Base-by-base conservation (phyloP, 2,888 invertebrate species). In the Phortica magna region DNA sequence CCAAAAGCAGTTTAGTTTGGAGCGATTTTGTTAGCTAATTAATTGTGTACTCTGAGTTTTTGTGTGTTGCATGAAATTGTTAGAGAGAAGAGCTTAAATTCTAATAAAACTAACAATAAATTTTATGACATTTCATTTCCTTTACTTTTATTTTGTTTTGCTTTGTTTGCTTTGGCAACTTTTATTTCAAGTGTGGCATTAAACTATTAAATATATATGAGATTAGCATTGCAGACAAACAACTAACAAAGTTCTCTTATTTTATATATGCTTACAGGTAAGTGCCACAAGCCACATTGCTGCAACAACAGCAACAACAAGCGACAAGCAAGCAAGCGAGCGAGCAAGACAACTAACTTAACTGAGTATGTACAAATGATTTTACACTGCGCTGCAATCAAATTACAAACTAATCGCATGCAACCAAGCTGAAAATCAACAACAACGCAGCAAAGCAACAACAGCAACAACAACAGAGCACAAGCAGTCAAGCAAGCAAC, bases 321-420 rank as follows among this genome's bases (percentile, higher is more conserved):
- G 14, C 67, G 14, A 53, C 74, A 53, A 17, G 76, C 74, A 55
- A 64, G 53, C 53, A 53, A n/a, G 53, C 53, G 41, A n/a, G 4
- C 10, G 41, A n/a, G 4, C 10, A 73, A 19, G 59, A 59, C 59
- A 9, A 7, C 59, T 59, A 19, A 59, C n/a, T 59, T 17, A n/a
- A 9, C n/a, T 59, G 59, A 19, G 42, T 67, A 43, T 67, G 42
- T 53, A 80, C 80, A 80, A 78, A 78, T 77, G 77, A 77, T 77
- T 79, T 78, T 78, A 81, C 77, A 77, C 78, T 80, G 81, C 82
- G 80, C 79, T 78, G 85, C 89, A 87, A 88, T 89, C 89, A 87
- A 88, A 89, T 89, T 88, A 88, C 89, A 83, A 83, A 89, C 89
- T 89, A 89, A 88, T 88, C 89, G 89, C 88, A 89, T 89, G 89